A percentile compares a stretch with the other conserved stretches of the same genome.
phyloP scores from a whole-genome alignment of 2,888 invertebrate species.

The Drosophila eohydei region DNA sequence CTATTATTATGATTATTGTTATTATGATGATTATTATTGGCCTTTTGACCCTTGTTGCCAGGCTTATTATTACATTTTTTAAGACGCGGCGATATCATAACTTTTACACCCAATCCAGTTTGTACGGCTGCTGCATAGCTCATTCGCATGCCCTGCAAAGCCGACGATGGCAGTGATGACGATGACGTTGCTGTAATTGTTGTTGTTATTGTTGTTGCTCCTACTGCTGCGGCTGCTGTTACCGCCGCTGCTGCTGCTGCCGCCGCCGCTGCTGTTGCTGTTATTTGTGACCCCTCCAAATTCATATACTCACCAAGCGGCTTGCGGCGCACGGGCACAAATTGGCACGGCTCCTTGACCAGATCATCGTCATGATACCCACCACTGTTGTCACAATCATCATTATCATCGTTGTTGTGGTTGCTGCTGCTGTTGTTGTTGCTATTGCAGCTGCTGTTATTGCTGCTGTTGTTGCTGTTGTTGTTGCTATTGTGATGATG shows the following conservation, averaged over 20 bases:
- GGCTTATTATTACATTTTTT: conserved; percentile 46
- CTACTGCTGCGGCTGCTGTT: not conserved
- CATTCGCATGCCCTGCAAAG: conserved; percentile 38
- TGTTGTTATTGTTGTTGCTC: not conserved
- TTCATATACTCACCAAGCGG: conserved; percentile 58
- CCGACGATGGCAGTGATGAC: conserved; percentile 10
- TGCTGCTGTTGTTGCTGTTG: not conserved
- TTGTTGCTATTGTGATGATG: conserved; percentile 1
- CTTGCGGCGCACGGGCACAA: conserved; percentile 58
- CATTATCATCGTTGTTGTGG: not conserved
- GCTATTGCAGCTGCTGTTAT: not conserved
- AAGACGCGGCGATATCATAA: conserved; percentile 48
- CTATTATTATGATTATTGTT: not conserved
- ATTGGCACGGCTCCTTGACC: conserved; percentile 39
- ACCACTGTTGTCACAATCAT: not conserved
- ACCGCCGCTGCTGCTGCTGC: not conserved
- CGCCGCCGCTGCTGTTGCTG: not conserved
- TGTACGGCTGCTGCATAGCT: conserved; percentile 66
- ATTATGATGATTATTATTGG: conserved; percentile 4
- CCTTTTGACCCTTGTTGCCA: conserved; percentile 33
- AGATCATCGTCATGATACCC: conserved; percentile 12
- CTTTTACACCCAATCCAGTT: conserved; percentile 44
- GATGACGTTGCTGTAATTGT: not conserved
- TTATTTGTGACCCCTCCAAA: conserved; percentile 23
- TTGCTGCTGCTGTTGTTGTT: not conserved